Evolutionary conservation across 2,797 vertebrate genomes (phyloP), one percentile per base, ranked within the genome.

Genomic region (Enteromius unitaeniatus): DNA sequence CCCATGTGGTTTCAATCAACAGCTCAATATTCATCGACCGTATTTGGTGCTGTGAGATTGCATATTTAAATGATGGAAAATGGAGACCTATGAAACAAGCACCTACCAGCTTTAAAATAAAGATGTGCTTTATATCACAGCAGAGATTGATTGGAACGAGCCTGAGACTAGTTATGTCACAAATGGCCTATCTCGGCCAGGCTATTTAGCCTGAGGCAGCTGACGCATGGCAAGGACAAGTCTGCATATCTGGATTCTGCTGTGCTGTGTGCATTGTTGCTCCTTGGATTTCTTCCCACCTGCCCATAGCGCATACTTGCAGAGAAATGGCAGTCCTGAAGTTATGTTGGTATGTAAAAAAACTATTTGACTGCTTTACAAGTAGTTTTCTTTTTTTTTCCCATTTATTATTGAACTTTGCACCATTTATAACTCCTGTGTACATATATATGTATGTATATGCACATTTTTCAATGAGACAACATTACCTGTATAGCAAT

Each of bases 131-230:
- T 69, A 31, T 49, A 60, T 78, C 40, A 77, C 8, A 23, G 65
- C 26, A 78, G 53, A 62, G 21, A 77, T 70, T 47, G 3, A 83
- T 70, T 62, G 78, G 19, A 58, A 47, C 53, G 17, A 74, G 64
- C 62, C 40, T 55, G 40, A 82, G 55, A 64, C 40, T 51, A 34
- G 55, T 81, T 49, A 68, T 62, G 31, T 79, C 60, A 70, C 26
- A 60, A 73, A 47, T 42, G 17, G 67, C 55, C 58, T 31, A 37
- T 62, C 55, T 62, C 17, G 15, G 67, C n/a, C 58, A 45, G 68
- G 58, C 76, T 78, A 31, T 78, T 68, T 60, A 77, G 74, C 84
- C 80, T 49, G 51, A 47, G 75, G 67, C 37, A 47, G 3, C 34
- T 37, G 31, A n/a, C 2, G 3, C 31, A 17, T 64, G 31, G 11